Conservation (phyloP, 2,113 vertebrate species). For the Bujurquina vittata region DNA sequence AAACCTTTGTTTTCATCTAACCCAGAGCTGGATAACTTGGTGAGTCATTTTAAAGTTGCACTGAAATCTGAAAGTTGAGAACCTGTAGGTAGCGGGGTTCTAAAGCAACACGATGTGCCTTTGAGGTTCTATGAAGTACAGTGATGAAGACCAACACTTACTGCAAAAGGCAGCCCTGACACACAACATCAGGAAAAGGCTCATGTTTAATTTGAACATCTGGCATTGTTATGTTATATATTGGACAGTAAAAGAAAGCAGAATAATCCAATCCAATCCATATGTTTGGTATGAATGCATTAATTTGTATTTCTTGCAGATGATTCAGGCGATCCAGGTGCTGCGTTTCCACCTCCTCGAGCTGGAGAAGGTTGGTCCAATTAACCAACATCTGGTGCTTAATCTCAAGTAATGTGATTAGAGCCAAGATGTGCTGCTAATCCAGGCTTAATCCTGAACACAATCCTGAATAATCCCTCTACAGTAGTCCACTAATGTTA, state of each 20-base stretch:
- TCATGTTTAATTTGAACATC: background rate
- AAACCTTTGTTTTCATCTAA: conserved; percentile 70
- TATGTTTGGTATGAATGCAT: background rate
- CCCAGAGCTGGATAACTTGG: conserved; percentile 76
- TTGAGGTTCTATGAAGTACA: background rate
- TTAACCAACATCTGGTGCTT: background rate
- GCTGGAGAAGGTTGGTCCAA: conserved; percentile 86
- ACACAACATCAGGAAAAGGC: too few species aligned
- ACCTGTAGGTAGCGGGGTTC: background rate
- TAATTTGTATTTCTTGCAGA: conserved; percentile 74
- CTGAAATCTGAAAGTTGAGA: background rate
- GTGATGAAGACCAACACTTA: background rate
- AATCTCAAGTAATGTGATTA: background rate
- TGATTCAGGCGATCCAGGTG: conserved; percentile 97
- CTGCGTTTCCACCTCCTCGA: conserved; percentile 98
- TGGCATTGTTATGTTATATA: background rate
- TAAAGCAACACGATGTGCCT: background rate
- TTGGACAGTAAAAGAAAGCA: background rate
- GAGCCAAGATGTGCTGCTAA: background rate
- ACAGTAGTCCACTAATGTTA: background rate
- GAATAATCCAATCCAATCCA: background rate
- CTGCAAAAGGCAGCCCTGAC: background rate
- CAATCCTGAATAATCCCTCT: too few species aligned
- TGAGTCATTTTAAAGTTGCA: conserved; percentile 31
- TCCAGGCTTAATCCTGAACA: background rate